A percentile compares a stretch with the other conserved stretches of the same genome.
phyloP scores from a whole-genome alignment of 1,140 invertebrate species.

The Platyscapa corneri region DNA sequence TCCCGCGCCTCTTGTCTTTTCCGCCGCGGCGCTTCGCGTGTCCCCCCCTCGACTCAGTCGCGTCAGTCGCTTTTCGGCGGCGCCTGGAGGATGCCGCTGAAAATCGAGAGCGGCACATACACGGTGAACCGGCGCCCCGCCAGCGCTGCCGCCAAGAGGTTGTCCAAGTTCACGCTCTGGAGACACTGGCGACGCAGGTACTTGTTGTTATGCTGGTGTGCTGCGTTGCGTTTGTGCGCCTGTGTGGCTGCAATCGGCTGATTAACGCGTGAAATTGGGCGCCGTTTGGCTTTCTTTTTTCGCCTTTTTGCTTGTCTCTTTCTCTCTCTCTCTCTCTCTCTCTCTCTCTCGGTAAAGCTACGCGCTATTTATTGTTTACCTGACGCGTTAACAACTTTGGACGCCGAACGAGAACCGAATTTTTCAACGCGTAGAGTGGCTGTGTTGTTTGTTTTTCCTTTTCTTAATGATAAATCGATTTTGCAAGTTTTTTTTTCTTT shows the following conservation, averaged over 20 bases:
- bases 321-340: neutral
- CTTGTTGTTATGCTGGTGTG: neutral
- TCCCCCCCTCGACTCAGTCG: neutral
- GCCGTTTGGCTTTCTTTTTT: neutral
- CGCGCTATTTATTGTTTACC: neutral
- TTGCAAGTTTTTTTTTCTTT: neutral
- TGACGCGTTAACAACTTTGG: neutral
- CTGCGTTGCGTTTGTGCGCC: neutral
- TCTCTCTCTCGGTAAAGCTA: neutral
- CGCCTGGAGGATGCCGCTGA: constrained; percentile 66
- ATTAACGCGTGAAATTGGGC: no score
- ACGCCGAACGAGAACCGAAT: no score
- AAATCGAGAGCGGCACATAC: constrained; percentile 71
- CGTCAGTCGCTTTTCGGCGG: neutral
- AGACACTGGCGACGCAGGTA: constrained; percentile 73
- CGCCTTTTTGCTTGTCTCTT: neutral
- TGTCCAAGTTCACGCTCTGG: constrained; percentile 69
- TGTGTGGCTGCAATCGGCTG: no score
- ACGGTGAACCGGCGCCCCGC: constrained; percentile 63
- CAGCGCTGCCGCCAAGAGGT: constrained; percentile 57
- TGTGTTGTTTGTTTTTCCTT: neutral
- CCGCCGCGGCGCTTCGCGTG: neutral
- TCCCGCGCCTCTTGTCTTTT: neutral
- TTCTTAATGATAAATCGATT: neutral
- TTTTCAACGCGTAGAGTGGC: neutral